phyloP scores from a whole-genome alignment of 2,113 vertebrate genomes.

The Podocnemis expansa region DNA sequence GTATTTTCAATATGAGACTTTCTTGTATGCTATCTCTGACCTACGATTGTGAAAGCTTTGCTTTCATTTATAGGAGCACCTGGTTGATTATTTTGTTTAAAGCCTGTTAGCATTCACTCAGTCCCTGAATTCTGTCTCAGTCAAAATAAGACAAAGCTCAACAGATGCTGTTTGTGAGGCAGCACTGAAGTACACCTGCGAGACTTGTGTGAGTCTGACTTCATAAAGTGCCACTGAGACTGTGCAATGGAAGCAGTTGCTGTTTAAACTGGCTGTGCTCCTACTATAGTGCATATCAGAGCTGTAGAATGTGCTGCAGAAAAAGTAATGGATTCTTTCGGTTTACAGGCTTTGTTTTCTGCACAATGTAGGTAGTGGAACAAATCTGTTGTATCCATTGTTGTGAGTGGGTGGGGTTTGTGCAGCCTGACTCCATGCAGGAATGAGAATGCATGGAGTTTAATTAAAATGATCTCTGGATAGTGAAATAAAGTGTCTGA shows the following conservation, averaged over 20 bases:
- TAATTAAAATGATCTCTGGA: background rate
- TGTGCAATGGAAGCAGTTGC: background rate
- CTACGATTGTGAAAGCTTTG: constrained; percentile 52
- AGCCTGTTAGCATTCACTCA: constrained; percentile 52
- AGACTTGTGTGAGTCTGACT: background rate
- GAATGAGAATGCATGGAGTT: background rate
- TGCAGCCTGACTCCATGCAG: background rate
- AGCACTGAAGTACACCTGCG: constrained; percentile 41
- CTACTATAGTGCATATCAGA: accelerated
- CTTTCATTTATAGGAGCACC: constrained; percentile 60
- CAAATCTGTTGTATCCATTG: background rate
- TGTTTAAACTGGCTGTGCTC: constrained; percentile 10
- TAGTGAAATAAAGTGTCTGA: background rate
- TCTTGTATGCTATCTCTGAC: constrained; percentile 69
- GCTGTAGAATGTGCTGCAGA: background rate
- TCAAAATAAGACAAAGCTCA: constrained; percentile 21
- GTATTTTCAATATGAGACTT: constrained; percentile 51
- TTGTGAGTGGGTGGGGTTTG: background rate
- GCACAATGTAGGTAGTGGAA: background rate
- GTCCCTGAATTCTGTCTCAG: constrained; percentile 48
- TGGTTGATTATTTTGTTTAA: constrained; percentile 45
- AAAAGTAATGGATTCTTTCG: background rate
- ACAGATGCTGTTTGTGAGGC: constrained; percentile 24
- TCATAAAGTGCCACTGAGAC: background rate
- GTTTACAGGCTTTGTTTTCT: background rate